phyloP scores from a whole-genome alignment of 2,113 vertebrate species.

The Ailurus styani region DNA sequence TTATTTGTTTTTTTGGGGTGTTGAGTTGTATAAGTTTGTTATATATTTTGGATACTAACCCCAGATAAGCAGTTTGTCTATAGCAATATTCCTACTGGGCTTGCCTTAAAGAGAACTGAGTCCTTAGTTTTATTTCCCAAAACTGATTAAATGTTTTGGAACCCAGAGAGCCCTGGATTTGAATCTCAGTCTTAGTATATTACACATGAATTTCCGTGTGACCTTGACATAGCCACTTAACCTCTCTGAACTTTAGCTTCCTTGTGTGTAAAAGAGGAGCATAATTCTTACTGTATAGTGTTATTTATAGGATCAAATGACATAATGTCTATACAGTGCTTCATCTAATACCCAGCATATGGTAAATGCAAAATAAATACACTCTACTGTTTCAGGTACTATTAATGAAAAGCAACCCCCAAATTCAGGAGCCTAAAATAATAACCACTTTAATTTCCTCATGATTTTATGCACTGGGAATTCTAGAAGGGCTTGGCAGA shows the following conservation, averaged over 20 bases:
- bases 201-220: not conserved
- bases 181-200: not conserved
- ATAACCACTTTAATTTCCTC: not conserved
- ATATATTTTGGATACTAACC: not conserved
- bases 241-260: not conserved
- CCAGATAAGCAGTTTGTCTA: not conserved
- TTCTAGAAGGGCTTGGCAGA: not conserved
- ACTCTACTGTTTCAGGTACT: not conserved
- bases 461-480: not conserved
- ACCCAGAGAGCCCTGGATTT: not conserved
- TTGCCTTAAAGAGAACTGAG: slow-evolving; percentile 56
- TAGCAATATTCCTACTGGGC: slow-evolving; percentile 55
- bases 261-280: not conserved
- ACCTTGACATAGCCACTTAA: not conserved
- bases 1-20: not conserved
- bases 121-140: not conserved
- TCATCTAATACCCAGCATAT: not conserved
- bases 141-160: not conserved
- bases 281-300: not conserved
- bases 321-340: not conserved
- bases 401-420: not conserved
- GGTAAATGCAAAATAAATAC: not conserved
- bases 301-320: not conserved
- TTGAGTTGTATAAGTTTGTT: not conserved
- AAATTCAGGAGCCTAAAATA: not conserved